A percentile compares a stretch with the other conserved stretches of the same genome.
Conservation (phyloP, 1,140 invertebrate genomes). For the Trichomalopsis sarcophagae region DNA sequence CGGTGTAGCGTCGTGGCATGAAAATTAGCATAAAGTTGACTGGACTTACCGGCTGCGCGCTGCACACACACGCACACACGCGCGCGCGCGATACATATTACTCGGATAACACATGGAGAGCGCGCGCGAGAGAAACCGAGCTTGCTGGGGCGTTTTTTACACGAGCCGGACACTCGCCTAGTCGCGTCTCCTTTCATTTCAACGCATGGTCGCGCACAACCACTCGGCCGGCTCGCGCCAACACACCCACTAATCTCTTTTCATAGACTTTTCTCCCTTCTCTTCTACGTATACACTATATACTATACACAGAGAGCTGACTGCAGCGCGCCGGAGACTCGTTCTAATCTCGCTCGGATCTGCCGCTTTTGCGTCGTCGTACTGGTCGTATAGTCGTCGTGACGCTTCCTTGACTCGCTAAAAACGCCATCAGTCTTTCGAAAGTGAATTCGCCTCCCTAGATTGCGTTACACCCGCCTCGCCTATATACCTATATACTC, state of each 20-base stretch:
- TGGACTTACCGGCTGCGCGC: slow-evolving; percentile 31
- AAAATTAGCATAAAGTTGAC: slow-evolving; percentile 50
- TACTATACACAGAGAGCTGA: background rate
- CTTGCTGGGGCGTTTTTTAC: slow-evolving; percentile 43
- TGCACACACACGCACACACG: background rate
- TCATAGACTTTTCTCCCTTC: slow-evolving; percentile 37
- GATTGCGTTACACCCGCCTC: slow-evolving; percentile 4
- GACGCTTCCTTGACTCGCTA: slow-evolving; percentile 38
- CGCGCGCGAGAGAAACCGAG: slow-evolving; percentile 38
- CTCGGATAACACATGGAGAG: slow-evolving; percentile 47
- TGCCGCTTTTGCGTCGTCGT: slow-evolving; percentile 7
- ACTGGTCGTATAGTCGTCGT: slow-evolving; percentile 1
- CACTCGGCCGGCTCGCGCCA: slow-evolving; percentile 48
- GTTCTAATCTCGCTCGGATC: slow-evolving; percentile 38
- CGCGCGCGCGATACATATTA: slow-evolving; percentile 23
- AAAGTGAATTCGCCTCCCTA: slow-evolving; percentile 48
- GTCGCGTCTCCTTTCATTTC: slow-evolving; percentile 73
- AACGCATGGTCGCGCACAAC: slow-evolving; percentile 72
- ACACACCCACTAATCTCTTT: slow-evolving; percentile 69
- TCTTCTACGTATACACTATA: background rate
- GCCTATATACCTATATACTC: background rate
- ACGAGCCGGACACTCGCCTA: slow-evolving; percentile 29
- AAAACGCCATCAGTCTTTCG: slow-evolving; percentile 37
- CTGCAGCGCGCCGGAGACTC: background rate
- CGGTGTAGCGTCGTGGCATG: background rate